Conservation (phyloP, 2,797 vertebrate genomes). For the Allobates femoralis region DNA sequence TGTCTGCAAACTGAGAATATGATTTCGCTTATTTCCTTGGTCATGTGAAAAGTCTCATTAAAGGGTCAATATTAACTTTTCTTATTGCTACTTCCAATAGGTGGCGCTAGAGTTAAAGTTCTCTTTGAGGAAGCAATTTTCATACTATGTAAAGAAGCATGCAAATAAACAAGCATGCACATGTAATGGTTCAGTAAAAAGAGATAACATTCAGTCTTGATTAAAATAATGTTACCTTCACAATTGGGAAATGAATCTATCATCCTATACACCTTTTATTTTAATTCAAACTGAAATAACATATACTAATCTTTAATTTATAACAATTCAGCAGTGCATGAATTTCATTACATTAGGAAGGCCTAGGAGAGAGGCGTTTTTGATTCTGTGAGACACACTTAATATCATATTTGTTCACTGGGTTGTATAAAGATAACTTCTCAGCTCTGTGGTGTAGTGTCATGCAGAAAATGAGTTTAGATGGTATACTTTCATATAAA, state of each 20-base stretch:
- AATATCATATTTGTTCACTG: constrained; percentile 63
- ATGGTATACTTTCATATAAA: constrained; percentile 58
- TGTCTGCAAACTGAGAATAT: too few species aligned
- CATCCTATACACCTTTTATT: constrained; percentile 52
- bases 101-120: too few species aligned
- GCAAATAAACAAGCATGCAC: not conserved
- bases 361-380: constrained; percentile 52
- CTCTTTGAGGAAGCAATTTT: too few species aligned
- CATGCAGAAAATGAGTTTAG: constrained; percentile 62
- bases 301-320: constrained; percentile 62
- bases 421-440: constrained; percentile 61
- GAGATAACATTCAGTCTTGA: constrained; percentile 28
- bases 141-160: not conserved
- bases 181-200: not conserved
- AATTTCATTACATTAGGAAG: constrained; percentile 61
- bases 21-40: too few species aligned
- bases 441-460: constrained; percentile 43
- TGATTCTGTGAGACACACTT: constrained; percentile 57
- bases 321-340: constrained; percentile 60
- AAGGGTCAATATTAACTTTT: too few species aligned
- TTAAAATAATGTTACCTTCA: constrained; percentile 42
- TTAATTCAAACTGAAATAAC: constrained; percentile 50
- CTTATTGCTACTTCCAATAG: too few species aligned
- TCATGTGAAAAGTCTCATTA: too few species aligned
- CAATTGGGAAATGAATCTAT: constrained; percentile 52